Percentiles rank a stretch among this genome's conserved stretches.
These are phyloP conservation scores for Falco peregrinus DNA, from an alignment of 2,797 vertebrate genomes.

Conservation along the genomic window DNA sequence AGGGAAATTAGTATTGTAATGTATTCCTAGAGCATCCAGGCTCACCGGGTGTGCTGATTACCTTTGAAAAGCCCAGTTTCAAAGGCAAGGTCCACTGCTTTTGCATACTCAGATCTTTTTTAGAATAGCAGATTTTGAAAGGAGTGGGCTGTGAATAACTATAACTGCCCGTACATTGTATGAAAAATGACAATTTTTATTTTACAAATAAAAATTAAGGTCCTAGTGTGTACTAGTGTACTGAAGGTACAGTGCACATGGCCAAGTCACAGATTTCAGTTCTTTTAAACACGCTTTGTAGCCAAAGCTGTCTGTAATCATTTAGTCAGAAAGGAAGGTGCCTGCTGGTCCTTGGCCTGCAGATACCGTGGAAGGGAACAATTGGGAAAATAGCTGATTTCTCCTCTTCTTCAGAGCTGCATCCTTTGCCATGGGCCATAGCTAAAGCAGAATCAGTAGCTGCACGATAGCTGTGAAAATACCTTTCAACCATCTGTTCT, in stretches of 20 bases:
- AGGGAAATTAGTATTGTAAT: background rate
- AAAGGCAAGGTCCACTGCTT: background rate
- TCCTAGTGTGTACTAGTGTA: background rate
- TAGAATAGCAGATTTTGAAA: slow-evolving; percentile 9
- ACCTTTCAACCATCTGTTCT: background rate
- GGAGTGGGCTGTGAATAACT: background rate
- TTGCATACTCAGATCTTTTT: background rate
- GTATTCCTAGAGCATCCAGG: background rate
- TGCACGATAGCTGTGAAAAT: background rate
- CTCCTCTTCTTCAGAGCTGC: background rate
- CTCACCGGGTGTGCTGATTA: background rate
- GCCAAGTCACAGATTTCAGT: background rate
- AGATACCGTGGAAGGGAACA: background rate
- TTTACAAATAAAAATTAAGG: background rate
- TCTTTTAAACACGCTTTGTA: background rate
- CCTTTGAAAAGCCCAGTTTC: background rate
- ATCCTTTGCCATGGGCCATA: background rate
- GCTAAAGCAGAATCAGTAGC: background rate
- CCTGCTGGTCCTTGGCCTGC: background rate
- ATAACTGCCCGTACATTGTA: background rate
- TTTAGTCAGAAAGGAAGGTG: background rate
- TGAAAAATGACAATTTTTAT: background rate
- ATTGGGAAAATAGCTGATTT: background rate
- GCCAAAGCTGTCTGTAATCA: background rate
- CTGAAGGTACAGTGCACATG: background rate